Evolutionary conservation across 2,888 invertebrate species (phyloP).

Genomic region (Tachina fera): DNA sequence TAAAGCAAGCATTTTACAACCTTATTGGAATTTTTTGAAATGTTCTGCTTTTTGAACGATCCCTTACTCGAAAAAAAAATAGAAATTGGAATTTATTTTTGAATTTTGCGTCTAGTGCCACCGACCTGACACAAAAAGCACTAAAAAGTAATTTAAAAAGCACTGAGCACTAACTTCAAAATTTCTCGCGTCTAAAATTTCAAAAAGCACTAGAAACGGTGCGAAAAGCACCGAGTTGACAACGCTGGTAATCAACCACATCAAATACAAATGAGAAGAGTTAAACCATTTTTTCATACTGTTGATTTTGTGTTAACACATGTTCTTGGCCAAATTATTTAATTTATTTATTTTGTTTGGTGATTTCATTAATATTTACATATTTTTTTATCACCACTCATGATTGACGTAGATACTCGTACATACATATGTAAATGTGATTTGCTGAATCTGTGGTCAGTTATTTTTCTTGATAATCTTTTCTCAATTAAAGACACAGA

Average conservation of each 20-base stretch:
- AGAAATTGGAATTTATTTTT: too few relatives aligned
- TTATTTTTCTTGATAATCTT: not conserved
- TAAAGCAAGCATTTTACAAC: too few relatives aligned
- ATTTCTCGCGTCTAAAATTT: too few relatives aligned
- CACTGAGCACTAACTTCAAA: too few relatives aligned
- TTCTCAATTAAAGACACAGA: not conserved
- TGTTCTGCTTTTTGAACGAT: too few relatives aligned
- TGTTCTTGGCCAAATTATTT: conserved; percentile 28
- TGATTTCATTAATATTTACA: conserved; percentile 12
- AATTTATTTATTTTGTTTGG: not conserved
- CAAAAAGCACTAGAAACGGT: too few relatives aligned
- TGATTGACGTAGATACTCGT: not conserved
- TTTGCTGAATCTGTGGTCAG: conserved; percentile 54
- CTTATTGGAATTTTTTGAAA: too few relatives aligned
- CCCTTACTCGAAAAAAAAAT: too few relatives aligned
- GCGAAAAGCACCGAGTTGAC: too few relatives aligned
- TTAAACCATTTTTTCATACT: conserved; percentile 19
- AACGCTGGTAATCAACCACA: conserved; percentile 39
- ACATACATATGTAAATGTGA: not conserved
- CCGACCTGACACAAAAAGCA: too few relatives aligned
- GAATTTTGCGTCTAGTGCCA: too few relatives aligned
- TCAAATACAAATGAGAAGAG: not conserved
- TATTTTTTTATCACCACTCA: conserved; percentile 32
- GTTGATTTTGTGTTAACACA: conserved; percentile 6
- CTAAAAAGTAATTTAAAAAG: too few relatives aligned